phyloP scores from a whole-genome alignment of 2,797 vertebrate genomes.

The Geotrypetes seraphini region DNA sequence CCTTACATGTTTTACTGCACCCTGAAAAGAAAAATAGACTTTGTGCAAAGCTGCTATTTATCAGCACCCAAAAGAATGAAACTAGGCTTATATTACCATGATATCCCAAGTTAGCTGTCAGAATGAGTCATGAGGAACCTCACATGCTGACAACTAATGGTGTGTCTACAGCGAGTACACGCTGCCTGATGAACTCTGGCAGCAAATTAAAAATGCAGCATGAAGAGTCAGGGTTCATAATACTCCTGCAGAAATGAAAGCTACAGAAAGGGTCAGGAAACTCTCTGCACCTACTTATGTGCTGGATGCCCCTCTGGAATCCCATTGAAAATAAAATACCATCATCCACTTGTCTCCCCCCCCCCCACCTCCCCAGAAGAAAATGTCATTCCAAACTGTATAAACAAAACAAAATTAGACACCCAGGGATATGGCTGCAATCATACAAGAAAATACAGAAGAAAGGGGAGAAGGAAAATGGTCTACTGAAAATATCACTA shows the following conservation, averaged over 20 bases:
- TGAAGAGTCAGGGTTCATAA: constrained; percentile 40
- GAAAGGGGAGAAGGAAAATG: too few relatives aligned
- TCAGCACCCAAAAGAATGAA: constrained; percentile 16
- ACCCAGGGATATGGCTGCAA: too few relatives aligned
- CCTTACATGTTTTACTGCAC: too few relatives aligned
- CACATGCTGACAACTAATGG: constrained; percentile 43
- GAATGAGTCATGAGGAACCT: constrained; percentile 44
- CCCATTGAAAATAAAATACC: background rate
- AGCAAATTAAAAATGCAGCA: constrained; percentile 67
- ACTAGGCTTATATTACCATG: constrained; percentile 18
- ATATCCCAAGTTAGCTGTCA: constrained; percentile 38
- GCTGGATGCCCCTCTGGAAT: background rate
- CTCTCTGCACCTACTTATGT: constrained; percentile 27
- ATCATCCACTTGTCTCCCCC: too few relatives aligned
- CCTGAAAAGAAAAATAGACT: background rate
- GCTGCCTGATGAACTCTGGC: constrained; percentile 39
- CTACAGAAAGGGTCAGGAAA: constrained; percentile 69
- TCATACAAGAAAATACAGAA: too few relatives aligned
- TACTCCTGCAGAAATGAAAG: constrained; percentile 55
- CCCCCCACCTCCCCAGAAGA: too few relatives aligned
- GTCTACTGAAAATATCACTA: too few relatives aligned
- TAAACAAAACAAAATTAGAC: too few relatives aligned
- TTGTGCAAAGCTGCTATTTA: constrained; percentile 18
- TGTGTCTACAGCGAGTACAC: constrained; percentile 15
- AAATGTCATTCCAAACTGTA: too few relatives aligned